Conservation (phyloP, 2,113 vertebrate species). For the Cavia aperea region DNA sequence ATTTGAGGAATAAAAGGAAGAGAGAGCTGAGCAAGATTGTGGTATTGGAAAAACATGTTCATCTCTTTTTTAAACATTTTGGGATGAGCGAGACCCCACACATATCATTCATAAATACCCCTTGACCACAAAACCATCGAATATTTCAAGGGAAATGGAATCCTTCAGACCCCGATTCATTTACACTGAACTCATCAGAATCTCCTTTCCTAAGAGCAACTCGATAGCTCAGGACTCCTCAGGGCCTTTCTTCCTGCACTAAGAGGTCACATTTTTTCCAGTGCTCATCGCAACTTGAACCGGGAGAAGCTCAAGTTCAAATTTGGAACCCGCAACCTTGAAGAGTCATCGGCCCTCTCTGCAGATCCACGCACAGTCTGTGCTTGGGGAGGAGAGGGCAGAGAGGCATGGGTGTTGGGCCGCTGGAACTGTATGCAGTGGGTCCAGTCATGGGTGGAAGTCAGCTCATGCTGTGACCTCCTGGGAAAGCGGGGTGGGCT, state of each 20-base stretch:
- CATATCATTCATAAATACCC: constrained; percentile 34
- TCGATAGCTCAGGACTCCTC: constrained; percentile 45
- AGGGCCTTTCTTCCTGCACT: constrained; percentile 35
- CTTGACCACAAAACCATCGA: constrained; percentile 25
- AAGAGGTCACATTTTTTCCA: constrained; percentile 55
- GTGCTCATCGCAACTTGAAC: constrained; percentile 63
- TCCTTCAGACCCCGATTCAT: constrained; percentile 58
- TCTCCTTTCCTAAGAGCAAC: constrained; percentile 60
- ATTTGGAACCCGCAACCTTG: constrained; percentile 59
- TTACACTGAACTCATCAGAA: constrained; percentile 68
- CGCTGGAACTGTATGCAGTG: no score
- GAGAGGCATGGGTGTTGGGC: neutral
- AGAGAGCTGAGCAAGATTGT: neutral
- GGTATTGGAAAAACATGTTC: constrained; percentile 31
- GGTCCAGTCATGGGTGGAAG: neutral
- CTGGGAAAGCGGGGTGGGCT: neutral
- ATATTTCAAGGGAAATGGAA: constrained; percentile 64
- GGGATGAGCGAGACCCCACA: constrained; percentile 12
- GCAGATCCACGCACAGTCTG: neutral
- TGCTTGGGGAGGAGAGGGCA: neutral
- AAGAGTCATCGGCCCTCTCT: neutral
- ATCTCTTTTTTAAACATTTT: constrained; percentile 51
- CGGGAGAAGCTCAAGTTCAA: constrained; percentile 45
- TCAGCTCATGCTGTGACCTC: neutral
- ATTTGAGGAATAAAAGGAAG: neutral